These are phyloP conservation scores for Mastomys natalensis DNA, from an alignment of 2,113 vertebrate species.

Conservation along the genomic window DNA sequence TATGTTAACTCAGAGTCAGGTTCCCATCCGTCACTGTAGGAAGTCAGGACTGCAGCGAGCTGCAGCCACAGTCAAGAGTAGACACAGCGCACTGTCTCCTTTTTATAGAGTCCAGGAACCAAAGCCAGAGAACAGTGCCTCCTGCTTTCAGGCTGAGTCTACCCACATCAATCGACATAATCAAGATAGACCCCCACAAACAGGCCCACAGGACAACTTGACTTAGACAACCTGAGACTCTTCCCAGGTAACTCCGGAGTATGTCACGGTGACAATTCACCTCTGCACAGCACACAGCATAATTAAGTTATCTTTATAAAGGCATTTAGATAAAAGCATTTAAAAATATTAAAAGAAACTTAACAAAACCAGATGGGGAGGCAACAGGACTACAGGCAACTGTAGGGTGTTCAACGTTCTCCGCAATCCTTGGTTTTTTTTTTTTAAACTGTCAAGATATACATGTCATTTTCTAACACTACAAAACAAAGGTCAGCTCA, in stretches of 20 bases:
- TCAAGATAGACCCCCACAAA: not conserved
- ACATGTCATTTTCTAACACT: not conserved
- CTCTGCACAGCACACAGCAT: not conserved
- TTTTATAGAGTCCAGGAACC: not conserved
- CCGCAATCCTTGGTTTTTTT: not conserved
- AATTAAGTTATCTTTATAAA: conserved; percentile 14
- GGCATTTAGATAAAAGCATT: not conserved
- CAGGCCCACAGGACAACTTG: not conserved
- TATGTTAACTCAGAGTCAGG: not conserved
- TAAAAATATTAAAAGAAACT: not conserved
- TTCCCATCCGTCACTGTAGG: not conserved
- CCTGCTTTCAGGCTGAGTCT: not conserved
- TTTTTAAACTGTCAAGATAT: not conserved
- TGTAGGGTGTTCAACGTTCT: not conserved
- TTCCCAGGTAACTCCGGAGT: not conserved
- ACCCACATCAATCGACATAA: not conserved
- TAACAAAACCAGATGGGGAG: not conserved
- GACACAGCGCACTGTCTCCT: not conserved
- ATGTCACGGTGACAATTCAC: not conserved
- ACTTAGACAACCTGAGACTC: not conserved
- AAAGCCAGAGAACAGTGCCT: not conserved
- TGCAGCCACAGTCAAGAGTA: not conserved
- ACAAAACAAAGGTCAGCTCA: not conserved
- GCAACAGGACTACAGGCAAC: not conserved
- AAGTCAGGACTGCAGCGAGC: not conserved